phyloP scores from a whole-genome alignment of 2,113 vertebrate genomes.

The Mohoua ochrocephala region DNA sequence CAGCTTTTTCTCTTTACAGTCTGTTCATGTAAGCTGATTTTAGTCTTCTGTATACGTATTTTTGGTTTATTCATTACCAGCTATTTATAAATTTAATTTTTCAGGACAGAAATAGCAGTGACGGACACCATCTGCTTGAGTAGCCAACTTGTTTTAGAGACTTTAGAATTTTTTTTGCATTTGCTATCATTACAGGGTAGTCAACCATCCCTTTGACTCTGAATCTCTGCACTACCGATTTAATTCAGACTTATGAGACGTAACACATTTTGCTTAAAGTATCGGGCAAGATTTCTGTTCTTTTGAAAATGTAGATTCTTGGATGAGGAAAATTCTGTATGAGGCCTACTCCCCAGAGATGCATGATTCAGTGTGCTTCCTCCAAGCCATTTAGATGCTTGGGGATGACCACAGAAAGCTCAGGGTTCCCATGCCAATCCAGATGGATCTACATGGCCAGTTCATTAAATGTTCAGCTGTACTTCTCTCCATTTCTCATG shows the following conservation, averaged over 20 bases:
- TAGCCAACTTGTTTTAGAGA: neutral
- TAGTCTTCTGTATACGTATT: neutral
- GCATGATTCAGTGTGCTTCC: rapidly evolving
- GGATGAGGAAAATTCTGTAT: neutral
- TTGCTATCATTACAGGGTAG: neutral
- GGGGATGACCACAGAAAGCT: neutral
- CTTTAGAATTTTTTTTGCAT: neutral
- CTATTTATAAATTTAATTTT: neutral
- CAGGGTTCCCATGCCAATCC: neutral
- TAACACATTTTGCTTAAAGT: neutral
- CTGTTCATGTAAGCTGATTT: neutral
- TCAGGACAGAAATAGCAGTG: neutral
- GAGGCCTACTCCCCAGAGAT: neutral
- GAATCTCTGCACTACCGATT: neutral
- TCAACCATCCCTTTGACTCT: neutral
- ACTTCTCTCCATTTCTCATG: neutral
- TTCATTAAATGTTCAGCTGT: neutral
- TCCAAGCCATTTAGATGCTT: neutral
- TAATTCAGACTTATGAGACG: neutral
- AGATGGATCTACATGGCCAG: neutral
- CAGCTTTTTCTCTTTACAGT: neutral
- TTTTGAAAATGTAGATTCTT: neutral
- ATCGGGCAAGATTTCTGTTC: neutral
- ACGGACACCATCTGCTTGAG: neutral
- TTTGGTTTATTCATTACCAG: neutral